These are phyloP conservation scores for Hydrophis major DNA, from an alignment of 2,797 vertebrate genomes.

Conservation along the genomic window DNA sequence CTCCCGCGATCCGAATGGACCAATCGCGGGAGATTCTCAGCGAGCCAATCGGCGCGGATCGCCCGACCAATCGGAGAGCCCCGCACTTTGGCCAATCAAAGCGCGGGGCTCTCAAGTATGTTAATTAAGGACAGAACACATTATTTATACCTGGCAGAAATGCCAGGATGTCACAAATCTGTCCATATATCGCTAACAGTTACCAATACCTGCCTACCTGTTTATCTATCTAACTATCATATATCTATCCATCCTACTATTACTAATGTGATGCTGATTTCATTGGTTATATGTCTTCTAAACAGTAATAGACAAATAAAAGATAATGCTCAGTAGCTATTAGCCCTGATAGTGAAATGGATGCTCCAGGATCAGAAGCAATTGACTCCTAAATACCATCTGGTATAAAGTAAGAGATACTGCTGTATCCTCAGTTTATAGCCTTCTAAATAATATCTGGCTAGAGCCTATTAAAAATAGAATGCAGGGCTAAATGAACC, in stretches of 20 bases:
- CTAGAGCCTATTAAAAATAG: background rate
- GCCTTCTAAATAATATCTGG: background rate
- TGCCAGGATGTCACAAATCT: background rate
- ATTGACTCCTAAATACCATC: background rate
- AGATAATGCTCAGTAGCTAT: background rate
- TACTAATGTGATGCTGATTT: background rate
- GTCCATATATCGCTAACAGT: background rate
- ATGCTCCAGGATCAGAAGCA: background rate
- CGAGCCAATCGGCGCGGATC: too few species aligned
- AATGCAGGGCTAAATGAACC: background rate
- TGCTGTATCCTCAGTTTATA: background rate
- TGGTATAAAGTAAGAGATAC: background rate
- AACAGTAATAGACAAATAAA: background rate
- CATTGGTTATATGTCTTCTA: background rate
- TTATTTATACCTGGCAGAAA: background rate
- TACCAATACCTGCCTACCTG: background rate
- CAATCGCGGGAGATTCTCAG: too few species aligned
- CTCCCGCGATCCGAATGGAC: too few species aligned
- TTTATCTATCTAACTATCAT: background rate
- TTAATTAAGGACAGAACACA: too few species aligned
- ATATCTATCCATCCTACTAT: background rate
- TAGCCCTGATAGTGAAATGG: background rate
- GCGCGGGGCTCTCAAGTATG: too few species aligned
- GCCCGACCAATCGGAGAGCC: too few species aligned
- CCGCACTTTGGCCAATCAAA: too few species aligned